Percentiles rank a stretch among this genome's conserved stretches.
Evolutionary conservation across 1,140 invertebrate species (phyloP).

Genomic region (Linepithema humile): DNA sequence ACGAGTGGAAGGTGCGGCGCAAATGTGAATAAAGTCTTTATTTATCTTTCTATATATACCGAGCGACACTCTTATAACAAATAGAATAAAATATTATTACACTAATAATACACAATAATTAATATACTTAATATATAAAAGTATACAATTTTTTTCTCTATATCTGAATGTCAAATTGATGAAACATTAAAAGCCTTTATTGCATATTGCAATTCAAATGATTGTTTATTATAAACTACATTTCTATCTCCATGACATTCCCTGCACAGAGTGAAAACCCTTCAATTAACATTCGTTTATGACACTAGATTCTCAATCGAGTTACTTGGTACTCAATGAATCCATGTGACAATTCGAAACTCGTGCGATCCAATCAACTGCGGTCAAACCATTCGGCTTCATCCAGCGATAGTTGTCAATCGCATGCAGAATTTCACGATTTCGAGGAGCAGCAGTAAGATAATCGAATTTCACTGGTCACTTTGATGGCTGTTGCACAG

Average conservation of each 20-base stretch:
- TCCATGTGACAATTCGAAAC: slow-evolving; percentile 9
- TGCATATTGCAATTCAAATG: neutral
- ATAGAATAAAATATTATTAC: too few species aligned
- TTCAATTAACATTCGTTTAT: slow-evolving; percentile 3
- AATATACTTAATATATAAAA: too few species aligned
- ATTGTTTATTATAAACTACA: neutral
- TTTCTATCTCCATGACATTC: neutral
- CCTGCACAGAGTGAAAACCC: slow-evolving; percentile 25
- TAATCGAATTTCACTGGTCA: slow-evolving; percentile 49
- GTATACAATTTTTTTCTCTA: too few species aligned
- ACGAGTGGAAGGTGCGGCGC: neutral
- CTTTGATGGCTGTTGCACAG: slow-evolving; percentile 43
- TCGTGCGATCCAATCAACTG: slow-evolving; percentile 1
- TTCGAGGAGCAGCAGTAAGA: slow-evolving; percentile 19
- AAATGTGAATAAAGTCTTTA: neutral
- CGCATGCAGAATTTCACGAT: slow-evolving; percentile 33
- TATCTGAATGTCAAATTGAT: neutral
- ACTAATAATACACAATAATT: too few species aligned
- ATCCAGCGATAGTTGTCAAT: slow-evolving; percentile 18
- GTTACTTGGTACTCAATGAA: neutral
- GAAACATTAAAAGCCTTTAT: neutral
- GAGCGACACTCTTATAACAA: neutral
- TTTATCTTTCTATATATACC: neutral
- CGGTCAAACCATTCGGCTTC: slow-evolving; percentile 7
- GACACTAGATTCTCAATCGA: neutral